phyloP scores from a whole-genome alignment of 2,888 invertebrate species.

The Lumbricus terrestris region DNA sequence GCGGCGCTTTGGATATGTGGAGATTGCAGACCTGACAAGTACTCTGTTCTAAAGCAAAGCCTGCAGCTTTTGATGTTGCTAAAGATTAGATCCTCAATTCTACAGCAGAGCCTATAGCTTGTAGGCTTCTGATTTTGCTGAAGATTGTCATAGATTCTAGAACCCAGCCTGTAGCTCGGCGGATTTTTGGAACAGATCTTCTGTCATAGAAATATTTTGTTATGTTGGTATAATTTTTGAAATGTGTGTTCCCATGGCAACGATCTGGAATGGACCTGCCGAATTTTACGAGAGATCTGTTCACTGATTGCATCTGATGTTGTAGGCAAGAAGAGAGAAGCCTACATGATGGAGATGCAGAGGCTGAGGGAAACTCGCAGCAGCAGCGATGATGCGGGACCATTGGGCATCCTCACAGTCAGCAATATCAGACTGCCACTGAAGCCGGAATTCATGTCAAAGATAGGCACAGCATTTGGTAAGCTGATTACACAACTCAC shows the following conservation, averaged over 20 bases:
- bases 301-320: not conserved
- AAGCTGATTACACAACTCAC: not conserved
- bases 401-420: slow-evolving; percentile 69
- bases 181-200: not conserved
- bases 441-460: slow-evolving; percentile 72
- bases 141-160: not conserved
- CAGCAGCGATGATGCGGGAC: slow-evolving; percentile 38
- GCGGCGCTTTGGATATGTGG: too few species aligned
- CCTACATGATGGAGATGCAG: slow-evolving; percentile 82
- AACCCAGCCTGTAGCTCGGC: not conserved
- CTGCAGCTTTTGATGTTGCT: not conserved
- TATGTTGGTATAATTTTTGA: not conserved
- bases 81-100: not conserved
- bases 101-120: not conserved
- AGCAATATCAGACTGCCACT: slow-evolving; percentile 78
- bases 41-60: too few species aligned
- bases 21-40: too few species aligned
- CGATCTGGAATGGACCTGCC: not conserved
- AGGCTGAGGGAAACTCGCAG: slow-evolving; percentile 66
- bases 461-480: slow-evolving; percentile 54
- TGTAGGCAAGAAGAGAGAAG: slow-evolving; percentile 81
- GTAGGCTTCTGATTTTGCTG: not conserved
- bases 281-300: not conserved
- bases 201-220: not conserved
- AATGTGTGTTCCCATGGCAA: not conserved